Evolutionary conservation across 1,140 invertebrate genomes (phyloP), one percentile per base, ranked within the genome.

Genomic region (Bombus superbus): DNA sequence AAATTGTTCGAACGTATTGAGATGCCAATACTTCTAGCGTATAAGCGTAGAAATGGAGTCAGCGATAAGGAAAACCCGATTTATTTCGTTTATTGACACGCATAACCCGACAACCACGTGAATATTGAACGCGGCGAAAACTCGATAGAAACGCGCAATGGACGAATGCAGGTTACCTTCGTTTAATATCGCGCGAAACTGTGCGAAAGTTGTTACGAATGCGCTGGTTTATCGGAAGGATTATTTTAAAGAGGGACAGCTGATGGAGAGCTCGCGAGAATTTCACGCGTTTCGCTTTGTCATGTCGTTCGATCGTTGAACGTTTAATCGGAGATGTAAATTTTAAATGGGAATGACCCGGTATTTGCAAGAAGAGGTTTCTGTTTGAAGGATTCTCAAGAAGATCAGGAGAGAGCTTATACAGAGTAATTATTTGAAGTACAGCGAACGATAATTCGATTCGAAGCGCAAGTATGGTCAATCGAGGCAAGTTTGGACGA

Each of bases 191-290:
- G 28, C n/a, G 62, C 8, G 62, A 32, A 66, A 66, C 62, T 66
- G 62, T 66, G 62, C n/a, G 68, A 81, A 81, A 72, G 35, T 81
- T 38, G 62, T n/a, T 18, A 66, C 40, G 32, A n/a, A 44, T n/a
- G 28, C 44, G 35, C 47, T 66, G 78, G 78, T 40, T 69, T 38
- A 53, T 69, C 64, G 64, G 13, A 25, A 64, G n/a, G 44, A 64
- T 40, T 80, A 69, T 71, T 80, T 53, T n/a, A 53, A 44, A 35
- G 62, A 66, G 22, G 44, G 42, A 11, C 32, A 47, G 44, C n/a
- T 64, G 38, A 35, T 59, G 66, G 66, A 15, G 76, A 64, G 35
- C 40, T 40, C 15, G 18, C 40, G 38, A 42, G 25, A 28, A 22
- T 38, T 77, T 57, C 35, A 25, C 53, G 35, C 62, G 62, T 66